Percentiles rank a stretch among this genome's conserved stretches.
Evolutionary conservation across 2,113 vertebrate species (phyloP).

Genomic region (Cardinalis cardinalis): DNA sequence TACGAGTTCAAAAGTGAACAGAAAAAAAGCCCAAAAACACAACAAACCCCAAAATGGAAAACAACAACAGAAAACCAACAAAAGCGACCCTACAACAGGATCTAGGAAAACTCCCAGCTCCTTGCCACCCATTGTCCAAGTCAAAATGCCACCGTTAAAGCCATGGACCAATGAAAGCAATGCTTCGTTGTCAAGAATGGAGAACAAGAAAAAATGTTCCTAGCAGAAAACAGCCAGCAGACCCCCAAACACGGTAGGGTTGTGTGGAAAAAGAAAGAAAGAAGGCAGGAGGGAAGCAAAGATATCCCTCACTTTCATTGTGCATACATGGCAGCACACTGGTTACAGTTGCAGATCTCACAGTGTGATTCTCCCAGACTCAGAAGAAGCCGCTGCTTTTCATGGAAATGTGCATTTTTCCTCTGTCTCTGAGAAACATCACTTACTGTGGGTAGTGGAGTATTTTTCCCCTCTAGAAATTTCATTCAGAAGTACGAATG

Average conservation of each 20-base stretch:
- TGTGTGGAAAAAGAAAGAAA: rapidly evolving
- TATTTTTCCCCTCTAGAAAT: not conserved
- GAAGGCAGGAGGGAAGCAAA: rapidly evolving
- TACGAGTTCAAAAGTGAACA: not conserved
- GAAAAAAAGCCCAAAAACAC: not conserved
- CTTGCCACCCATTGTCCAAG: rapidly evolving
- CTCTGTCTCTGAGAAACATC: not conserved
- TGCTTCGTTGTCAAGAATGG: not conserved
- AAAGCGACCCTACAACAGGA: not conserved
- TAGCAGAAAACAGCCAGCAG: rapidly evolving
- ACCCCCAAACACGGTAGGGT: not conserved
- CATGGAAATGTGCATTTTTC: not conserved
- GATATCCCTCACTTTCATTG: not conserved
- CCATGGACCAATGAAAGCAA: rapidly evolving
- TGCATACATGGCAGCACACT: too few relatives aligned
- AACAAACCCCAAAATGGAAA: not conserved
- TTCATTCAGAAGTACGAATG: not conserved
- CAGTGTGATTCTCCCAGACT: not conserved
- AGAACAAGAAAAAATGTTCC: not conserved
- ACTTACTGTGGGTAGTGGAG: not conserved
- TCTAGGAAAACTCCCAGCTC: not conserved
- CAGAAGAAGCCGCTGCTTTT: not conserved
- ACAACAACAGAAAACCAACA: not conserved
- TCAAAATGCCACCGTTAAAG: rapidly evolving
- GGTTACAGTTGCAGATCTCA: not conserved